Evolutionary conservation across 2,888 invertebrate species (phyloP).

Genomic region (Halocaridina rubra): DNA sequence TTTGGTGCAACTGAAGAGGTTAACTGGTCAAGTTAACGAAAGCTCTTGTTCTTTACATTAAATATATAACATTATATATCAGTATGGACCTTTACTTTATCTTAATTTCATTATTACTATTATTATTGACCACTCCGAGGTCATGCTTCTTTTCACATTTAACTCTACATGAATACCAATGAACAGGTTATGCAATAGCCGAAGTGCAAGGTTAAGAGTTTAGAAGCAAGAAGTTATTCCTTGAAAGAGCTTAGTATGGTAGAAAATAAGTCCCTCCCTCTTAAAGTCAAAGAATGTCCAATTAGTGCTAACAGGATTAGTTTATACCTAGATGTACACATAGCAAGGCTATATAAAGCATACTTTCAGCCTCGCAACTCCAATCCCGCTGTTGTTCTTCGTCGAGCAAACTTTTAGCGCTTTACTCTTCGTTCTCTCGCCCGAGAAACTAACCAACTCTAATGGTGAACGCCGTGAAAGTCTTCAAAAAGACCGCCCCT

Average conservation of each 20-base stretch:
- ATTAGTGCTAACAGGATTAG: conserved; percentile 1
- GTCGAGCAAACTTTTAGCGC: background rate
- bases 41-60: too few relatives aligned
- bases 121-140: too few relatives aligned
- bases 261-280: background rate
- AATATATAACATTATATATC: too few relatives aligned
- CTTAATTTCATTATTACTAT: too few relatives aligned
- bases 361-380: background rate
- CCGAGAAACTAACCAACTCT: conserved; percentile 15
- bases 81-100: too few relatives aligned
- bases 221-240: too few relatives aligned
- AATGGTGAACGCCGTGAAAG: conserved; percentile 86
- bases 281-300: background rate
- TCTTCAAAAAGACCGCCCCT: conserved; percentile 92
- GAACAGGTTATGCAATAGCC: too few relatives aligned
- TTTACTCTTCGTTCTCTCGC: conserved; percentile 13
- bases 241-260: background rate
- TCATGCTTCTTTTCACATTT: too few relatives aligned
- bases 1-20: too few relatives aligned
- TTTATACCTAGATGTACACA: background rate
- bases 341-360: background rate
- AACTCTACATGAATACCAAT: too few relatives aligned
- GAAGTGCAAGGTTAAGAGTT: too few relatives aligned
- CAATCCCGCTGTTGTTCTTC: conserved; percentile 40
- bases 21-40: too few relatives aligned